Evolutionary conservation across 2,113 vertebrate species (phyloP).

Genomic region (Thymallus thymallus): DNA sequence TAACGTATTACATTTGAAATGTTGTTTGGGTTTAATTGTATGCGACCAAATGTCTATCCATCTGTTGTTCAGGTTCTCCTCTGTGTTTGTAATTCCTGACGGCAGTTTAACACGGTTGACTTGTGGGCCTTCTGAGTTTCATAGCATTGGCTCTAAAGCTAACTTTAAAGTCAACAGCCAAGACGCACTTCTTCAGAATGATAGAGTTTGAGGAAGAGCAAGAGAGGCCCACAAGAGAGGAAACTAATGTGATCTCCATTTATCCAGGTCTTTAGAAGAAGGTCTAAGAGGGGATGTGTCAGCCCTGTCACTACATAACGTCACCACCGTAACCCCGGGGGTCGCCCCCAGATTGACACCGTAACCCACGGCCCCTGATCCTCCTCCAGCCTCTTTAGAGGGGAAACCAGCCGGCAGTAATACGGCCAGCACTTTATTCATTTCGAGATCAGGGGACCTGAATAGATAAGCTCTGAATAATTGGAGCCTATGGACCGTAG

Average conservation of each 20-base stretch:
- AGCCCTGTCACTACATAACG: conserved; percentile 76
- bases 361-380: conserved; percentile 80
- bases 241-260: conserved; percentile 74
- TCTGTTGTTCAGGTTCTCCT: conserved; percentile 3
- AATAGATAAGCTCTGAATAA: conserved; percentile 92
- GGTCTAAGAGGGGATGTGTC: conserved; percentile 65
- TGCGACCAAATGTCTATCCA: neutral
- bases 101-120: conserved; percentile 52
- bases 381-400: conserved; percentile 78
- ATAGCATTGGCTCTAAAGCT: conserved; percentile 46
- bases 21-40: neutral
- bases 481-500: conserved; percentile 84
- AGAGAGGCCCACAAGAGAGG: conserved; percentile 4
- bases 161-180: conserved; percentile 61
- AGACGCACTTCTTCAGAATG: conserved; percentile 54
- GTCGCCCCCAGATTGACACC: conserved; percentile 82
- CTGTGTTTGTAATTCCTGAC: too few species aligned
- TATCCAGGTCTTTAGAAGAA: conserved; percentile 61
- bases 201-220: conserved; percentile 49
- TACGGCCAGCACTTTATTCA: conserved; percentile 84
- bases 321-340: conserved; percentile 76
- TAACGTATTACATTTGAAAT: neutral
- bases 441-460: conserved; percentile 79
- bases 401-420: conserved; percentile 87
- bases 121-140: conserved; percentile 48